Percentiles rank a stretch among this genome's conserved stretches.
phyloP scores from a whole-genome alignment of 1,140 invertebrate species.

The Xylocopa sonorina region DNA sequence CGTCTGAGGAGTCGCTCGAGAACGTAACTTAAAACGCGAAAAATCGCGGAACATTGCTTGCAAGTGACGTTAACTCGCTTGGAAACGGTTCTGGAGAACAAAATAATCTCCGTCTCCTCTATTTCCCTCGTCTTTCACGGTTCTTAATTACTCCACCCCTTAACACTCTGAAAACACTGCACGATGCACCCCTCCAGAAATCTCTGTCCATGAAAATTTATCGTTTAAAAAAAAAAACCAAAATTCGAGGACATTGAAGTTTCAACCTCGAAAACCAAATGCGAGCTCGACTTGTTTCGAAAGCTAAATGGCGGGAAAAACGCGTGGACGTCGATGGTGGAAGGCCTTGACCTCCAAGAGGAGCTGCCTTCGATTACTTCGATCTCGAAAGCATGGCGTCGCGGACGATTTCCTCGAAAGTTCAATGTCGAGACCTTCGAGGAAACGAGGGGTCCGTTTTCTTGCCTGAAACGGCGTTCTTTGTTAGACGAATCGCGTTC shows the following conservation, averaged over 20 bases:
- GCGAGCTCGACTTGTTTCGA: background rate
- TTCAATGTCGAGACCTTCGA: background rate
- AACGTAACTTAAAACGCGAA: background rate
- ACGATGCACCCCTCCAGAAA: too few relatives aligned
- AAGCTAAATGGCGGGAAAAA: too few relatives aligned
- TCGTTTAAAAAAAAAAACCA: too few relatives aligned
- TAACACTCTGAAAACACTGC: too few relatives aligned
- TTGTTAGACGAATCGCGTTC: conserved; percentile 8
- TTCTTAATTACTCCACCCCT: too few relatives aligned
- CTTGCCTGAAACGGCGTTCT: background rate
- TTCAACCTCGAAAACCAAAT: background rate
- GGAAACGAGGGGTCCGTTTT: background rate
- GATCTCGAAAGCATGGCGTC: too few relatives aligned
- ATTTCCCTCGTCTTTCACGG: background rate
- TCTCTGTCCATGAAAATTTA: too few relatives aligned
- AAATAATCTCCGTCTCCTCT: background rate
- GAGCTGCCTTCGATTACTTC: too few relatives aligned
- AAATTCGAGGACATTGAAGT: too few relatives aligned
- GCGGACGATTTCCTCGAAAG: too few relatives aligned
- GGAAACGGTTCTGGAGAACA: background rate
- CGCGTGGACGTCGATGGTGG: too few relatives aligned
- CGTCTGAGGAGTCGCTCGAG: background rate
- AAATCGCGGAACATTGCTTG: background rate
- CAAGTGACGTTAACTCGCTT: background rate
- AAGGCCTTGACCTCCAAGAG: background rate